phyloP scores from a whole-genome alignment of 2,113 vertebrate genomes.

The Sialia sialis region DNA sequence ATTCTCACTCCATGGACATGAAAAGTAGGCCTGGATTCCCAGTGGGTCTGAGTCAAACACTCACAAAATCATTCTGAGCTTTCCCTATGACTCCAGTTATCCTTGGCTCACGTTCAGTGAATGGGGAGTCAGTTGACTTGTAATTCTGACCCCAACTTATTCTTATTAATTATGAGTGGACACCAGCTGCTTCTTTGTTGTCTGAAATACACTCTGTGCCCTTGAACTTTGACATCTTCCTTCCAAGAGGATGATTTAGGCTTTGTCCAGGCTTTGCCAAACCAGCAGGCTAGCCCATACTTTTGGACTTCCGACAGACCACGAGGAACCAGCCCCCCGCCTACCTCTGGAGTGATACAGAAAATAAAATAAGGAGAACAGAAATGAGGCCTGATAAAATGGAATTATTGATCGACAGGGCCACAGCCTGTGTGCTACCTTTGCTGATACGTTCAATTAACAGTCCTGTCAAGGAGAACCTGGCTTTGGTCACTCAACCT shows the following conservation, averaged over 20 bases:
- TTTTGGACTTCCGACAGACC: slow-evolving; percentile 27
- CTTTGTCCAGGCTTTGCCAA: not conserved
- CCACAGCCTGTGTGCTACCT: not conserved
- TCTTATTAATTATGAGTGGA: slow-evolving; percentile 57
- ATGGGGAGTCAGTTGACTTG: slow-evolving; percentile 24
- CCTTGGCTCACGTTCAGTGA: slow-evolving; percentile 37
- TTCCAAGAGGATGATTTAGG: slow-evolving; percentile 47
- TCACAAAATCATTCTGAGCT: slow-evolving; percentile 2
- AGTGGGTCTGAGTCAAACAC: slow-evolving; percentile 14
- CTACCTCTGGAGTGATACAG: not conserved
- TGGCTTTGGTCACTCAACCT: slow-evolving; percentile 51
- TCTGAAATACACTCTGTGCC: slow-evolving; percentile 43
- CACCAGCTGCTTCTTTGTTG: slow-evolving; percentile 59
- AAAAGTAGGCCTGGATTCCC: not conserved
- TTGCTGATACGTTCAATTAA: slow-evolving; percentile 24
- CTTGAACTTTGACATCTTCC: slow-evolving; percentile 46
- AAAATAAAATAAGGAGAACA: not conserved
- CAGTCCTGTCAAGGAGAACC: slow-evolving; percentile 45
- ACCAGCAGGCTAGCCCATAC: slow-evolving; percentile 19
- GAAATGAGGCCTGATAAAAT: not conserved
- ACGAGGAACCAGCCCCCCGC: not conserved
- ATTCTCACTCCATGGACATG: not conserved
- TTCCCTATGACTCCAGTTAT: slow-evolving; percentile 19
- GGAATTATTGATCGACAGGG: not conserved
- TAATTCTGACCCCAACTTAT: slow-evolving; percentile 49